Percentiles rank a stretch among this genome's conserved stretches.
Evolutionary conservation across 2,888 invertebrate genomes (phyloP).

Genomic region (Bruchidius siliquastri): DNA sequence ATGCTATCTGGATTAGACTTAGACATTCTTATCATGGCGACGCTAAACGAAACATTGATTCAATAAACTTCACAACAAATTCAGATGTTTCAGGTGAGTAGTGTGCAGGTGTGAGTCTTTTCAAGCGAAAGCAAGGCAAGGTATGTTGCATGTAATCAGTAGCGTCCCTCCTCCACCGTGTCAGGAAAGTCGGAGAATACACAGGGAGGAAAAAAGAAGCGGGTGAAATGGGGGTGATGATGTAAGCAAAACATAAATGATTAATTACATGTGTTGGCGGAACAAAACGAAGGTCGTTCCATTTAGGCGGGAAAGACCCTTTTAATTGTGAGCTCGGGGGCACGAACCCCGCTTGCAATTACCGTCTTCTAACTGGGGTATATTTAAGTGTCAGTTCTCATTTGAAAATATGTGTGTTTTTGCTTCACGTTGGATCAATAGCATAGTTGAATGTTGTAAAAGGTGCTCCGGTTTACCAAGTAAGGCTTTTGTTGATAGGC

Average conservation of each 20-base stretch:
- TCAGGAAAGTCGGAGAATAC: conserved; percentile 46
- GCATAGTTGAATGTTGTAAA: neutral
- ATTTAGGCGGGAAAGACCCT: neutral
- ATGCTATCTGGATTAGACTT: too few relatives aligned
- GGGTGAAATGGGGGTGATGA: conserved; percentile 17
- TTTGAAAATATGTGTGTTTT: neutral
- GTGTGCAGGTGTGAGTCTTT: neutral
- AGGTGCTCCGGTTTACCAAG: too few relatives aligned
- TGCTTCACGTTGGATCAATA: neutral
- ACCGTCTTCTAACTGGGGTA: neutral
- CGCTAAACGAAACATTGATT: too few relatives aligned
- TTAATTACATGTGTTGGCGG: neutral
- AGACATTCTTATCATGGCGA: too few relatives aligned
- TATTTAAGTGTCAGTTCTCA: neutral
- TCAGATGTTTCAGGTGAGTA: too few relatives aligned
- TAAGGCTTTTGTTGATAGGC: too few relatives aligned
- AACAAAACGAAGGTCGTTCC: neutral
- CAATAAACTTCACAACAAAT: too few relatives aligned
- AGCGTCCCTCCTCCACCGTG: conserved; percentile 49
- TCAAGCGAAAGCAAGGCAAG: neutral
- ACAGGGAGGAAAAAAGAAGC: conserved; percentile 42
- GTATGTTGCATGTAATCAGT: conserved; percentile 18
- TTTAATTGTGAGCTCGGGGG: neutral
- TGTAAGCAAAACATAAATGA: conserved; percentile 5
- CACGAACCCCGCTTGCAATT: neutral